Evolutionary conservation across 1,140 invertebrate species (phyloP).

Genomic region (Archegozetes longisetosus): DNA sequence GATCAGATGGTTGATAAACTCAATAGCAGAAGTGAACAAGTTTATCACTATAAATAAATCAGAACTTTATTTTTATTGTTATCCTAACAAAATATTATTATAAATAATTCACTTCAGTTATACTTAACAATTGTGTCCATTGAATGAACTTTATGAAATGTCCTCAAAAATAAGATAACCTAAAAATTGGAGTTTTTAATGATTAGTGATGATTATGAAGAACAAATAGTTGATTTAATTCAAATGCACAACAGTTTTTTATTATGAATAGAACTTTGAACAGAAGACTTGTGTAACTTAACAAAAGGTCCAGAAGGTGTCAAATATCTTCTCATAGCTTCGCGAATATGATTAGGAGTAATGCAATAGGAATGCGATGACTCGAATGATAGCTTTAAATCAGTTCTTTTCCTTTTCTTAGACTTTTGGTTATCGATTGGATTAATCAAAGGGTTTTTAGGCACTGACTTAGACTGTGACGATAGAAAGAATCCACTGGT

Average conservation of each 20-base stretch:
- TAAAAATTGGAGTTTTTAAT: no score
- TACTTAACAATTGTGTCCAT: no score
- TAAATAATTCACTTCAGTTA: no score
- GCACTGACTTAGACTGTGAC: not conserved
- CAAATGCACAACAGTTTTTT: not conserved
- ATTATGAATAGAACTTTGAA: not conserved
- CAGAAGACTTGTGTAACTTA: constrained; percentile 9
- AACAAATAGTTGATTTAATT: not conserved
- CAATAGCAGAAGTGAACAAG: no score
- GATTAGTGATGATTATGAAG: no score
- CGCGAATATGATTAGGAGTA: constrained; percentile 36
- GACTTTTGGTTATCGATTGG: not conserved
- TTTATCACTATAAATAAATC: no score
- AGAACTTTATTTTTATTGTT: no score
- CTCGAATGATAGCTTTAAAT: constrained; percentile 21
- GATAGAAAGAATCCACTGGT: not conserved
- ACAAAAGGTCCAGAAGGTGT: constrained; percentile 25
- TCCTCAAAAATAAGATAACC: no score
- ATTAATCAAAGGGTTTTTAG: not conserved
- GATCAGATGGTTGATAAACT: no score
- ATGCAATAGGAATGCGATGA: constrained; percentile 29
- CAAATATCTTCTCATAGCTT: constrained; percentile 38
- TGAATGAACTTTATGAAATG: no score
- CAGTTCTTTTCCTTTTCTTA: constrained; percentile 21
- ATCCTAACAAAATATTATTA: no score